These are phyloP conservation scores for Nomada lathburiana DNA, from an alignment of 2,888 invertebrate genomes.

Conservation along the genomic window DNA sequence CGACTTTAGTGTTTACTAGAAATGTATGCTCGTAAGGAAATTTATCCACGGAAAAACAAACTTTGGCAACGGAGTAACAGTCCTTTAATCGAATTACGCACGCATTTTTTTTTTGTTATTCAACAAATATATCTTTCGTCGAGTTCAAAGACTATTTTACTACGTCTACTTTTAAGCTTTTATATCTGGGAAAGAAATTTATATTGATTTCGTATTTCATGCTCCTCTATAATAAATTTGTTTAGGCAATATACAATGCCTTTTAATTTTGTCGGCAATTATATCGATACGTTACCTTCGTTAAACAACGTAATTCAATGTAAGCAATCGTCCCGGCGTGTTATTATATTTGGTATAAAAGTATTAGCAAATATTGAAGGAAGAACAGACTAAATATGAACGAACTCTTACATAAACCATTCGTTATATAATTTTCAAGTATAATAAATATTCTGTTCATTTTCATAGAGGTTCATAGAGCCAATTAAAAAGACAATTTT, in stretches of 20 bases:
- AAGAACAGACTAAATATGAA: background rate
- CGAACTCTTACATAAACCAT: slow-evolving; percentile 9
- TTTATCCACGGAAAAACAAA: slow-evolving; percentile 40
- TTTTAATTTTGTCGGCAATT: too few species aligned
- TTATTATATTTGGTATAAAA: background rate
- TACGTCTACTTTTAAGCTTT: too few species aligned
- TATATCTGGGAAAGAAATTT: too few species aligned
- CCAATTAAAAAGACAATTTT: too few species aligned
- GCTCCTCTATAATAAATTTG: background rate
- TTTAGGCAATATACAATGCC: too few species aligned
- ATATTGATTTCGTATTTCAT: background rate
- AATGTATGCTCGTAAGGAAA: slow-evolving; percentile 37
- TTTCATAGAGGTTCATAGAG: too few species aligned
- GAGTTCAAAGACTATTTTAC: too few species aligned
- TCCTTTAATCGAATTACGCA: background rate
- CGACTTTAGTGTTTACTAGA: slow-evolving; percentile 49
- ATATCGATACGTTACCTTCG: background rate
- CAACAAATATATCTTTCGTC: background rate
- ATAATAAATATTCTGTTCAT: background rate
- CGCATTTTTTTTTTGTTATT: background rate
- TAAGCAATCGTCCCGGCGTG: background rate
- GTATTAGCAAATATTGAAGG: background rate
- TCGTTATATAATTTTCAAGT: slow-evolving; percentile 11
- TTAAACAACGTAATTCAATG: background rate
- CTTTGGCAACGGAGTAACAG: background rate